Evolutionary conservation across 1,140 invertebrate genomes (phyloP), one percentile per base, ranked within the genome.

Genomic region (Parapsyche elsis): DNA sequence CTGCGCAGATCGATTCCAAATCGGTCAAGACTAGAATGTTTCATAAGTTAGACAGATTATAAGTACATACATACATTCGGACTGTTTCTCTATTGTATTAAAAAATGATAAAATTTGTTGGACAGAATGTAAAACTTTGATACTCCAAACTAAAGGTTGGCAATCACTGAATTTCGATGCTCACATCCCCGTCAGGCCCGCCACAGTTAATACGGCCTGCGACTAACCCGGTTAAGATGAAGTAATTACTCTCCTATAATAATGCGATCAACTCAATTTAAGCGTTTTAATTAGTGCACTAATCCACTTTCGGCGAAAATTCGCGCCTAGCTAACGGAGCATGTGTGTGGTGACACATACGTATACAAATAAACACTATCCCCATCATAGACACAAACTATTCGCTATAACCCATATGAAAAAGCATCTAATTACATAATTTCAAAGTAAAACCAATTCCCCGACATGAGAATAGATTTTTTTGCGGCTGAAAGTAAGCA

Each of bases 201-300:
- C 75, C 75, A 77, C 75, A 77, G 75, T 77, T 77, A 77, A 77
- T 77, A 77, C 53, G 57, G 59, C 75, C 75, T 59, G 75, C 75
- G 79, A 80, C 79, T 76, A 80, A 80, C 59, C 46, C 21, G 30
- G 79, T 80, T 80, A 80, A 67, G 59, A 76, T 71, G 67, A 76
- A 80, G 79, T 80, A 80, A 80, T 80, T 80, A 80, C 79, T 67
- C 59, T 75, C 79, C 74, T 70, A 80, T 80, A 80, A 77, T 80
- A 80, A 80, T 80, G 74, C 74, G 61, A 80, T 80, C 79, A 80
- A 80, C 73, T 80, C 79, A 80, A 80, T 80, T 80, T 80, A 30
- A 73, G 61, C 73, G 61, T 77, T 80, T 77, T 67, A 76, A 76
- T 80, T 76, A 76, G 61, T 76, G 44, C 44, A 76, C 53, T 80